phyloP scores from a whole-genome alignment of 2,888 invertebrate species.

The Operophtera brumata region DNA sequence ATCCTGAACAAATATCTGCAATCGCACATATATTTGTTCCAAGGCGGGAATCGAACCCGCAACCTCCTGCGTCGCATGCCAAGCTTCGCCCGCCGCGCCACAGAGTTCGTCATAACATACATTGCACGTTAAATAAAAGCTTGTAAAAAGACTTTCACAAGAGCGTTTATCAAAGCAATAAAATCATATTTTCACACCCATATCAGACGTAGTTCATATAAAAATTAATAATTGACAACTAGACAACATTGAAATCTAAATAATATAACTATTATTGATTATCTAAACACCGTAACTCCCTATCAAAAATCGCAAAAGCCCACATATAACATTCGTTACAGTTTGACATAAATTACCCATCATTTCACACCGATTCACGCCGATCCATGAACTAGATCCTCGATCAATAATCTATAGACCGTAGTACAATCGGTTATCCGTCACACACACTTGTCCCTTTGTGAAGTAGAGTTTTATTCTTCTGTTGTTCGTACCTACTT shows the following conservation, averaged over 20 bases:
- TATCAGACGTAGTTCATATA: not conserved
- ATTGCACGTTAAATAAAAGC: too few relatives aligned
- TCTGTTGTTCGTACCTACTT: constrained; percentile 20
- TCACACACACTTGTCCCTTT: constrained; percentile 45
- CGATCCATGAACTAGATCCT: constrained; percentile 33
- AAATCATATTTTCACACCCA: too few relatives aligned
- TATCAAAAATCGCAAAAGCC: constrained; percentile 30
- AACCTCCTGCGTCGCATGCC: too few relatives aligned
- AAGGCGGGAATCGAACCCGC: too few relatives aligned
- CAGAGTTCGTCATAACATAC: too few relatives aligned
- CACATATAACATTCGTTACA: constrained; percentile 48
- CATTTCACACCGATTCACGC: constrained; percentile 43
- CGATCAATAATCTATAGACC: constrained; percentile 32
- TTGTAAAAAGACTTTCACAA: too few relatives aligned
- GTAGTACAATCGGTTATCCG: constrained; percentile 44
- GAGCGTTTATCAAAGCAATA: too few relatives aligned
- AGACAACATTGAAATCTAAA: not conserved
- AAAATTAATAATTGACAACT: constrained; percentile 17
- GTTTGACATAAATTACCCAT: constrained; percentile 53
- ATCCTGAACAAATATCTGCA: too few relatives aligned
- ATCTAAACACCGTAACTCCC: constrained; percentile 27
- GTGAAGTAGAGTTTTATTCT: constrained; percentile 22
- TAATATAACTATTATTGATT: constrained; percentile 33
- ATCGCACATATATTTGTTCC: too few relatives aligned
- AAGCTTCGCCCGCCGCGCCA: too few relatives aligned